Evolutionary conservation across 2,113 vertebrate genomes (phyloP).

Genomic region (Acinonyx jubatus): DNA sequence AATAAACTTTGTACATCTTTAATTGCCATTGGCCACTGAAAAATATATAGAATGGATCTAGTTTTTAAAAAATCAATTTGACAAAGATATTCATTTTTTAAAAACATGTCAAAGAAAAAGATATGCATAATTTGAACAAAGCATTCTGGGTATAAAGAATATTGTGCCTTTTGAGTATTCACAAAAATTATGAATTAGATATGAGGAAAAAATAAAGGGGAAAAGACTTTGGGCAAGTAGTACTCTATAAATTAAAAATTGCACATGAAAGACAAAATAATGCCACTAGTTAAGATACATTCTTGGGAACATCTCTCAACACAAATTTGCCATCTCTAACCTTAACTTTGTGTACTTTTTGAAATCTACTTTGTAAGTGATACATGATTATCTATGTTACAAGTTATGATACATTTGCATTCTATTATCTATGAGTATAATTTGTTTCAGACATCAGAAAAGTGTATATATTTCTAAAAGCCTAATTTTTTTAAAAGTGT

Average conservation of each 20-base stretch:
- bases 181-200: neutral
- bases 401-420: neutral
- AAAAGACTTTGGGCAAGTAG: neutral
- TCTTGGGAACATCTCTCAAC: neutral
- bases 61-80: neutral
- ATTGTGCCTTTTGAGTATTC: neutral
- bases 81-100: neutral
- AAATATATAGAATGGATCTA: neutral
- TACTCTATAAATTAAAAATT: neutral
- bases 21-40: neutral
- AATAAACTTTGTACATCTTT: too few relatives aligned
- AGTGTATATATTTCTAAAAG: neutral
- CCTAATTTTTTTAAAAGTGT: neutral
- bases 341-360: neutral
- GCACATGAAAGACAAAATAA: neutral
- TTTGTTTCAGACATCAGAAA: neutral
- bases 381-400: neutral
- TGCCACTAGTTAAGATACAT: neutral
- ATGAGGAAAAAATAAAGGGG: neutral
- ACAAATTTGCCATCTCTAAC: neutral
- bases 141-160: neutral
- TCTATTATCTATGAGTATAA: neutral
- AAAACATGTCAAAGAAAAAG: neutral
- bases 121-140: neutral
- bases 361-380: neutral